Evolutionary conservation across 2,888 invertebrate genomes (phyloP), one percentile per base, ranked within the genome.

Genomic region (Sphaeridia pumilis): DNA sequence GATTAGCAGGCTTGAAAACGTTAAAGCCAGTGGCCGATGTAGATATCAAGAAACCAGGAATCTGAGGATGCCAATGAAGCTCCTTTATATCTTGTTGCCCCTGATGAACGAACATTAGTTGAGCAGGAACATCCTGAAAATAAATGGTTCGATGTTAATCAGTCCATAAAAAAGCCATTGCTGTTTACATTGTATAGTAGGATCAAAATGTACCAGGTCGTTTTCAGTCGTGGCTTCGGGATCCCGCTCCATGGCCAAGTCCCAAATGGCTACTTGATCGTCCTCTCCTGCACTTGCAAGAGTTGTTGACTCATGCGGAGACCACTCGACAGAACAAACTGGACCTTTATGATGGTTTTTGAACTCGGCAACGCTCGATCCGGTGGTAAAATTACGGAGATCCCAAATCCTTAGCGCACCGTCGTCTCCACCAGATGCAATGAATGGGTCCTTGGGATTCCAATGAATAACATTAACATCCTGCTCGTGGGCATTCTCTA

Each of bases 381-480:
- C 60, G 17, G 49, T 51, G n/a, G 42, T 48, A 46, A 64, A 87
- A 64, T 84, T 82, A 53, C 97, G 76, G 55, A 98, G 76, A 70
- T 98, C 97, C 98, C 98, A 98, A 49, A 98, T 79, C 69, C 89
- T 86, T 27, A 98, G 73, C 50, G 83, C 78, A 3, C 93, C 94
- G 73, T 99, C 98, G 72, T 98, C 98, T 5, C 97, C 95, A 54
- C 98, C 93, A 67, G 90, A 90, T 10, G 83, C 81, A 65, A 94
- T 84, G 66, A 93, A 87, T 2, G 87, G 86, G 69, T 95, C 94
- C 65, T 81, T 82, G 54, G 73, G 78, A 71, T 97, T 98, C 98
- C 98, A 99, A 64, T 87, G 85, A 67, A 98, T 87, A 1, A 99
- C 98, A 75, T 99, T 99, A 2, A 98, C 81, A 70, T 99, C 98